Percentiles rank a stretch among this genome's conserved stretches.
Conservation (phyloP, 2,888 invertebrate genomes). For the Rotaria sp. region DNA sequence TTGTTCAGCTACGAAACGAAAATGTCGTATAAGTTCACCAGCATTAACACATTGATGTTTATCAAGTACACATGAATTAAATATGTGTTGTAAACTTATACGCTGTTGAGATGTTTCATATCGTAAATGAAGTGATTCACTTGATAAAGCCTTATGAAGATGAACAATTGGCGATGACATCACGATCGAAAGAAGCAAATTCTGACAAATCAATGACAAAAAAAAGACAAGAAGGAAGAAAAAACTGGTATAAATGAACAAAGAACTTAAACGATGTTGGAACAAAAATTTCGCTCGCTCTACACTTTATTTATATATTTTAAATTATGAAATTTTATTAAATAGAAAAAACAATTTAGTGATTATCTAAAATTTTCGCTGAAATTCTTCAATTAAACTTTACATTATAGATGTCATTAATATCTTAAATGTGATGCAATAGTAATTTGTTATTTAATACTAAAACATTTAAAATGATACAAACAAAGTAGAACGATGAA, state of each 20-base stretch:
- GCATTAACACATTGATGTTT: slow-evolving; percentile 2
- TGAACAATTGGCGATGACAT: not conserved
- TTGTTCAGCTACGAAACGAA: slow-evolving; percentile 9
- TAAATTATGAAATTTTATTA: not conserved
- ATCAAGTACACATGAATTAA: slow-evolving; percentile 21
- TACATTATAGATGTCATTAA: not conserved
- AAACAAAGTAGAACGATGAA: too few relatives aligned
- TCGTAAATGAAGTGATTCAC: not conserved
- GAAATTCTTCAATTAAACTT: not conserved
- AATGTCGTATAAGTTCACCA: slow-evolving; percentile 7
- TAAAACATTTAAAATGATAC: too few relatives aligned
- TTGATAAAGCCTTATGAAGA: not conserved
- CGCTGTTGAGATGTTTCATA: not conserved
- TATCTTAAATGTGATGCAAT: not conserved
- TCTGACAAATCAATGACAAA: not conserved
- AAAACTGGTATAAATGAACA: not conserved
- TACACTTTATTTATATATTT: not conserved
- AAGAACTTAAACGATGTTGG: not conserved
- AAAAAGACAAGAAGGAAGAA: not conserved
- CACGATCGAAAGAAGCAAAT: not conserved
- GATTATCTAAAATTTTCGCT: not conserved
- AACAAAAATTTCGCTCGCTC: not conserved
- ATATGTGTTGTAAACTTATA: not conserved
- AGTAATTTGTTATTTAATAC: too few relatives aligned
- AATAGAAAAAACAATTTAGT: not conserved